These are phyloP conservation scores for Rhyzopertha dominica DNA, from an alignment of 1,140 invertebrate species.

Conservation along the genomic window DNA sequence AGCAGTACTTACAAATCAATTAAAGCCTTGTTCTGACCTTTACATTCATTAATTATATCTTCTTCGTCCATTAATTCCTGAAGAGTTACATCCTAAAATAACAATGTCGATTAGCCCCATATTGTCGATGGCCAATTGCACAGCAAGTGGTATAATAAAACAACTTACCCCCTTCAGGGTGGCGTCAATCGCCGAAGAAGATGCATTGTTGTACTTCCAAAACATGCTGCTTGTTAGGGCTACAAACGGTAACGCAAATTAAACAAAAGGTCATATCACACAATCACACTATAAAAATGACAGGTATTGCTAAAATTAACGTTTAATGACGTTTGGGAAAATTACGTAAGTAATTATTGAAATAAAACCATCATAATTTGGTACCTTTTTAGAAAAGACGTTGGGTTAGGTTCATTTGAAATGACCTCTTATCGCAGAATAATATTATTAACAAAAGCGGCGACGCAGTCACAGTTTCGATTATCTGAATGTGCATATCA, in stretches of 20 bases:
- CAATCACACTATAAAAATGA: constrained; percentile 3
- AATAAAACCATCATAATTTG: constrained; percentile 7
- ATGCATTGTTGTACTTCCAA: constrained; percentile 71
- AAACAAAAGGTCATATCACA: constrained; percentile 8
- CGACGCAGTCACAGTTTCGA: constrained; percentile 16
- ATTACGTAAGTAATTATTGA: constrained; percentile 1
- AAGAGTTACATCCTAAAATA: constrained; percentile 84
- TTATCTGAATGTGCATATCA: constrained; percentile 36
- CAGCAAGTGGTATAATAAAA: not conserved
- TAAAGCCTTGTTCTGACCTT: constrained; percentile 85
- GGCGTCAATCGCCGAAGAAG: constrained; percentile 68
- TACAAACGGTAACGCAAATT: constrained; percentile 11
- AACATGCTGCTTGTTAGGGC: constrained; percentile 57
- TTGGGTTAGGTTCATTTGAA: constrained; percentile 44
- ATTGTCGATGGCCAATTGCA: not conserved
- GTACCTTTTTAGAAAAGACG: constrained; percentile 30
- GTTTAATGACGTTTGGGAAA: not conserved
- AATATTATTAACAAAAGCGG: constrained; percentile 1
- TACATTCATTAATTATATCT: constrained; percentile 93
- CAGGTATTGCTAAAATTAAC: not conserved
- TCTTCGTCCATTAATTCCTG: constrained; percentile 89
- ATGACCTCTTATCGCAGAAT: constrained; percentile 34
- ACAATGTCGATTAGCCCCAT: constrained; percentile 1
- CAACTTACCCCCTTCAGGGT: constrained; percentile 69
- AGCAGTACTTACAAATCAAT: constrained; percentile 80